These are phyloP conservation scores for Planococcus citri DNA, from an alignment of 1,140 invertebrate species.

Conservation along the genomic window DNA sequence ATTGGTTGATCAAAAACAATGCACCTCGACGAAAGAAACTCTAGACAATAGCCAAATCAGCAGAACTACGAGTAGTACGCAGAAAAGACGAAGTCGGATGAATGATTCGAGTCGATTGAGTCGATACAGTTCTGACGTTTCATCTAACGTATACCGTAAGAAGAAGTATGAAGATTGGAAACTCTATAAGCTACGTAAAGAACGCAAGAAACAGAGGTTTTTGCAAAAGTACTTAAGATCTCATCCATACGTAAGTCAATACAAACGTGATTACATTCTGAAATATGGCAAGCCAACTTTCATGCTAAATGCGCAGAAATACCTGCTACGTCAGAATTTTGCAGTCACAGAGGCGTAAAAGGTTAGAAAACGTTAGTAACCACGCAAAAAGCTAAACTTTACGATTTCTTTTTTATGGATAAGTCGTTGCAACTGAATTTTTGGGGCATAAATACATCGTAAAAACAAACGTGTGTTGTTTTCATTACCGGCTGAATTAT, in stretches of 20 bases:
- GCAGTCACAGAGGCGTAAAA: background rate
- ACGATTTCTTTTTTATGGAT: too few relatives aligned
- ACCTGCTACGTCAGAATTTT: background rate
- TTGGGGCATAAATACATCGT: too few relatives aligned
- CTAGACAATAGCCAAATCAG: too few relatives aligned
- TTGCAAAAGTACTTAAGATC: background rate
- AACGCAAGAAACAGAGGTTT: background rate
- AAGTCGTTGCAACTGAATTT: too few relatives aligned
- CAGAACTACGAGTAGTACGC: too few relatives aligned
- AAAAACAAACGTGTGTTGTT: too few relatives aligned
- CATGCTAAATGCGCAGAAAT: background rate
- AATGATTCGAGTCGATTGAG: too few relatives aligned
- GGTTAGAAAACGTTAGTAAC: too few relatives aligned
- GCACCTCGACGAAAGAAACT: too few relatives aligned
- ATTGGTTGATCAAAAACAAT: too few relatives aligned
- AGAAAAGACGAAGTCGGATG: too few relatives aligned
- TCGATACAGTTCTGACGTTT: background rate
- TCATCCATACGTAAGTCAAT: background rate
- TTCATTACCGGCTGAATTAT: slow-evolving; percentile 83
- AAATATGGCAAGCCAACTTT: background rate
- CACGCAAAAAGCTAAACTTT: too few relatives aligned
- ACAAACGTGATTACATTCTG: background rate
- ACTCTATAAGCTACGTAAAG: background rate
- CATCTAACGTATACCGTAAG: background rate
- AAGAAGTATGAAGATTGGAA: background rate